Evolutionary conservation across 2,797 vertebrate genomes (phyloP), one percentile per base, ranked within the genome.

Genomic region (Enteromius mattozi): DNA sequence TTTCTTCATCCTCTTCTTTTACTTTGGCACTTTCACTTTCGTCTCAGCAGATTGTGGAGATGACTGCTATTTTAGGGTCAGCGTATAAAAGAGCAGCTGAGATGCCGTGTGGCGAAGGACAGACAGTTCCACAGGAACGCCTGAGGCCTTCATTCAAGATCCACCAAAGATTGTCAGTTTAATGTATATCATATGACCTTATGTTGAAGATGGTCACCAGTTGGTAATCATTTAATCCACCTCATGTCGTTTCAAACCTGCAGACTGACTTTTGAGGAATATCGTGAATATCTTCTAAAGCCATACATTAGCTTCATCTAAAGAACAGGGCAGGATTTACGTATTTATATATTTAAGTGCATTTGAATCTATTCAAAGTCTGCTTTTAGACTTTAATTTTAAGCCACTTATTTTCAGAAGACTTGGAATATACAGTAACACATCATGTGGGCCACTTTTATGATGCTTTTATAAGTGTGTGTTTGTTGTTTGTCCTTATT

Each of bases 21-120:
- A 91, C 91, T 91, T 87, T 89, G 86, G 88, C 90, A 94, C 92
- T 89, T 93, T 93, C 89, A 88, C 91, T 88, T 66, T 84, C 75
- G 78, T 87, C 81, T 86, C 83, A 89, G 89, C 91, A 89, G 89
- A 93, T 92, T 92, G 92, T 24, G 88, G 51, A 92, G 89, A 91
- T 89, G 91, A 92, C 88, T 93, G 93, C 92, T 93, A 91, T 93
- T 94, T 95, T 92, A 88, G 89, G 91, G 90, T 85, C 86, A 40
- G 40, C 19, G 21, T 49, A 82, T 83, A 88, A 90, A 92, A 92
- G 91, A 80, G 83, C 83, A 84, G 82, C 68, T 61, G 65, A 71
- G 82, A 82, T 66, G 81, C 33, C 19, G 33, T 76, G n/a, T 66
- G 21, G 21, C 4, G 42, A 75, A 83, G 74, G 37, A 75, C 9